Base-by-base conservation (phyloP, 2,888 invertebrate species). In the Halictus quadricinctus region DNA sequence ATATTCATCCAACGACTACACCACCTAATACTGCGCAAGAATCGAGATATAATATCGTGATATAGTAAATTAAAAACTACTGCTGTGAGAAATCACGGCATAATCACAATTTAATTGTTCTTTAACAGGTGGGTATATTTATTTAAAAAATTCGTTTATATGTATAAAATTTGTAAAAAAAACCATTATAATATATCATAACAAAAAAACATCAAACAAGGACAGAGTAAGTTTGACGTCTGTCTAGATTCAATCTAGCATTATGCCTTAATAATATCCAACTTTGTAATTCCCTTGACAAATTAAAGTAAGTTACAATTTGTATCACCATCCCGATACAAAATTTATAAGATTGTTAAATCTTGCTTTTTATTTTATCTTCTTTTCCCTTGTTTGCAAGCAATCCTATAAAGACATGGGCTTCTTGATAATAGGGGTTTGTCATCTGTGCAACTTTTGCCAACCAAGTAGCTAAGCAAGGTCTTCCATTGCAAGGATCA, bases 1-100 rank as follows among this genome's bases (percentile, higher is more conserved):
- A 98, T 93, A 96, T 99, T 83, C 98, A 98, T 95, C 98, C 99
- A 0, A 98, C 99, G 10, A 96, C 98, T 36, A 92, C 93, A 8
- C 94, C 94, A 5, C 94, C 94, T 8, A 94, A 94, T 86, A 93
- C 93, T 10, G 92, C 93, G 36, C 94, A 94, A 77, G 93, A 93
- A 86, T 93, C 92, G 13, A 94, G 93, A 91, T 93, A 94, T 79
- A 93, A 87, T 72, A 93, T 93, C 79, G 84, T 93, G 79, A 93
- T 94, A 90, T 94, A 90, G 60, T 66, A 72, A 77, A 66, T 41
- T 70, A 60, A 73, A 29, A 79, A 79, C 29, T 79, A 66, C 36
- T 77, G 29, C 46, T 25, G 5, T 15, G 12, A 36, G 0, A 18
- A 50, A 48, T 25, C 12, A 25, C 18, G 13, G 5, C 54, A 54